phyloP scores from a whole-genome alignment of 1,140 invertebrate species.

The Potamilus streckersoni region DNA sequence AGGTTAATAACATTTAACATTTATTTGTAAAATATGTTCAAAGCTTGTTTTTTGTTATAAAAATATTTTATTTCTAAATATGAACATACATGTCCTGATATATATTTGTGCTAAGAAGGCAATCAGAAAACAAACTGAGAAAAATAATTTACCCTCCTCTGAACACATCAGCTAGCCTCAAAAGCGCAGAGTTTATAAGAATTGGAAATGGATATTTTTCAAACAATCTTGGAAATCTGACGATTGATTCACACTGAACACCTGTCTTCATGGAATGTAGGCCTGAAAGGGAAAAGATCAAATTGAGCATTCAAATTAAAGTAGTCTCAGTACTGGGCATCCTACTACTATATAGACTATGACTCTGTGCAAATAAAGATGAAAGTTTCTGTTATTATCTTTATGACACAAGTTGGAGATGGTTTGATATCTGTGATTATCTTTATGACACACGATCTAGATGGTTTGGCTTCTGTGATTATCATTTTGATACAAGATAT shows the following conservation, averaged over 20 bases:
- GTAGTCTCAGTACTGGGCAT: neutral
- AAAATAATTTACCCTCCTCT: conserved; percentile 79
- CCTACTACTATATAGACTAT: neutral
- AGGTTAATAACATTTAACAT: too few relatives aligned
- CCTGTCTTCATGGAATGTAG: conserved; percentile 89
- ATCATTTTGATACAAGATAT: too few relatives aligned
- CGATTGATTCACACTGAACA: conserved; percentile 96
- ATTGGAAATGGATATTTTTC: conserved; percentile 99
- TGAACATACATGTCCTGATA: neutral
- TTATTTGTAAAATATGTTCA: too few relatives aligned
- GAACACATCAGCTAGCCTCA: conserved; percentile 96
- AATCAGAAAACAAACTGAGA: neutral
- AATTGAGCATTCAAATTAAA: neutral
- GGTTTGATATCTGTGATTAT: too few relatives aligned
- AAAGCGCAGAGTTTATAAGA: conserved; percentile 94
- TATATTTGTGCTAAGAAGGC: neutral
- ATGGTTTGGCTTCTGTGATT: too few relatives aligned
- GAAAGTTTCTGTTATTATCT: too few relatives aligned
- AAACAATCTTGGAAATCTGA: conserved; percentile 92
- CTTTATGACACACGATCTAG: too few relatives aligned
- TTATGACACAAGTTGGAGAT: too few relatives aligned
- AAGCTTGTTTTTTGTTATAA: too few relatives aligned
- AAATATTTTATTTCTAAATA: neutral
- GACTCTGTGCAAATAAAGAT: too few relatives aligned
- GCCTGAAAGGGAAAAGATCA: conserved; percentile 72